phyloP scores from a whole-genome alignment of 1,140 invertebrate genomes.

The Drosophila orena region DNA sequence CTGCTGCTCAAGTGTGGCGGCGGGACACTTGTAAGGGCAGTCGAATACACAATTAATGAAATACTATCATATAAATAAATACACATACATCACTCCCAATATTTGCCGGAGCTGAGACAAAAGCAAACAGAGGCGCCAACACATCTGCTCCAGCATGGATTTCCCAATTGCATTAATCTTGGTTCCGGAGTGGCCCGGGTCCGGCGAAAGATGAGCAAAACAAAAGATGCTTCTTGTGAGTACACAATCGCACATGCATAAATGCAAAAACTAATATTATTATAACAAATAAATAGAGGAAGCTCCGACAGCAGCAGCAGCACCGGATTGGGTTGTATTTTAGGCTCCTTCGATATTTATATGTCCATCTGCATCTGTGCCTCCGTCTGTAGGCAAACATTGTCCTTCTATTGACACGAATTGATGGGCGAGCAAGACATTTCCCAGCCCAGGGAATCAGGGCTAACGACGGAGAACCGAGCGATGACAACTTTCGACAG shows the following conservation, averaged over 20 bases:
- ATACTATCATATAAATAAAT: conserved; percentile 38
- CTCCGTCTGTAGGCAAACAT: conserved; percentile 28
- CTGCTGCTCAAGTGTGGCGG: conserved; percentile 3
- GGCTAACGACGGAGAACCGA: background rate
- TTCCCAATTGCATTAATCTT: conserved; percentile 79
- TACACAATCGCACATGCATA: conserved; percentile 56
- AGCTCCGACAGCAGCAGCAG: conserved; percentile 5
- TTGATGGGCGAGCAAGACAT: conserved; percentile 31
- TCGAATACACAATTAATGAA: conserved; percentile 49
- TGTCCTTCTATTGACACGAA: conserved; percentile 52
- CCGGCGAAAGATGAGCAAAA: conserved; percentile 50
- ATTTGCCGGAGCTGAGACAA: conserved; percentile 25
- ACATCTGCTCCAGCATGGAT: conserved; percentile 41
- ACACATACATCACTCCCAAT: conserved; percentile 32
- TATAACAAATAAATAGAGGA: conserved; percentile 59
- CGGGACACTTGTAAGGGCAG: conserved; percentile 7
- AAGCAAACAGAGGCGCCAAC: conserved; percentile 33
- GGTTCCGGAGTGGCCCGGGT: conserved; percentile 32
- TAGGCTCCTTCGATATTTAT: conserved; percentile 21
- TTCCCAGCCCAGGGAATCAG: conserved; percentile 11
- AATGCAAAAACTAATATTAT: conserved; percentile 76
- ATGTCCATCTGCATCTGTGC: conserved; percentile 19
- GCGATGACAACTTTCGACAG: conserved; percentile 6
- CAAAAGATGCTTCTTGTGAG: conserved; percentile 58
- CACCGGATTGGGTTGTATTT: conserved; percentile 39